Evolutionary conservation across 37 sponge, comb jelly and placozoan genomes (phyloP).

Genomic region (Ephydatia muelleri): DNA sequence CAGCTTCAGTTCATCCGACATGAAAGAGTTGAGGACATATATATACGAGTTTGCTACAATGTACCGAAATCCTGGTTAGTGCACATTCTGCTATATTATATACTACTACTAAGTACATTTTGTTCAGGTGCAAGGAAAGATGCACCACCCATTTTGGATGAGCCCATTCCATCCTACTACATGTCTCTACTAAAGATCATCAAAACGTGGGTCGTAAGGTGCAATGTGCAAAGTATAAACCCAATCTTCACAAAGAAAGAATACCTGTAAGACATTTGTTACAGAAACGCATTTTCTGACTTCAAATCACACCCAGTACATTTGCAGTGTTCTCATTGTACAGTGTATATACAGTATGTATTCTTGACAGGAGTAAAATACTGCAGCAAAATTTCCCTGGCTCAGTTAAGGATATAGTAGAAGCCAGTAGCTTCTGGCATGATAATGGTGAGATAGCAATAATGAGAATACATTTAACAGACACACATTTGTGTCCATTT

Average conservation of each 20-base stretch:
- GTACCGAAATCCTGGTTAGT: constrained; percentile 49
- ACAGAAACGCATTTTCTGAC: too few relatives aligned
- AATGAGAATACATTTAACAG: not conserved
- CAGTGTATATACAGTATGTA: not conserved
- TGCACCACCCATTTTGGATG: constrained; percentile 45
- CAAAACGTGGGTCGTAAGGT: constrained; percentile 20
- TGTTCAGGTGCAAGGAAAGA: not conserved
- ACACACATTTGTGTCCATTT: not conserved
- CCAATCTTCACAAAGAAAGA: constrained; percentile 64
- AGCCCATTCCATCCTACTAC: constrained; percentile 72
- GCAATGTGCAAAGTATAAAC: constrained; percentile 8
- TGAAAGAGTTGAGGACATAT: constrained; percentile 51
- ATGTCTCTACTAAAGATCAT: constrained; percentile 61
- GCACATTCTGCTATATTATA: not conserved
- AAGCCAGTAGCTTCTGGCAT: constrained; percentile 78
- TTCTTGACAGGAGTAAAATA: not conserved
- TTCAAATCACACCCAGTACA: too few relatives aligned
- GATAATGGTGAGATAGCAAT: constrained; percentile 47
- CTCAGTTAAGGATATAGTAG: constrained; percentile 59
- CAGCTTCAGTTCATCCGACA: constrained; percentile 15
- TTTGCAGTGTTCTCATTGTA: not conserved
- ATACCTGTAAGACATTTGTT: constrained; percentile 49
- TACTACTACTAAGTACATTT: not conserved
- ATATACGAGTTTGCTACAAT: constrained; percentile 61
- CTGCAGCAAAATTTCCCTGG: not conserved